Percentiles rank a stretch among this genome's conserved stretches.
phyloP scores from a whole-genome alignment of 1,140 invertebrate genomes.

The Microplitis mediator region DNA sequence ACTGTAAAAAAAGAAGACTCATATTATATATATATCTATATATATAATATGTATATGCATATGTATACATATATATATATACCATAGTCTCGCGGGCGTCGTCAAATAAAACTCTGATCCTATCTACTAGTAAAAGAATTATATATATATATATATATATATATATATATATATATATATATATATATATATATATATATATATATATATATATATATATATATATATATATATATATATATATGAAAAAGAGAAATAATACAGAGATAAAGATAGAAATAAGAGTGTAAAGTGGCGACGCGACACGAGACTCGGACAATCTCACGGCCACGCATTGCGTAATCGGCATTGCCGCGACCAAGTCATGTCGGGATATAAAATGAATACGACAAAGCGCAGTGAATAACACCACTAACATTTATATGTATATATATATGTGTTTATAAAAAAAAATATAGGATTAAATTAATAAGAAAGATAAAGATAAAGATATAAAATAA shows the following conservation, averaged over 20 bases:
- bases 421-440: not conserved
- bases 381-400: constrained; percentile 46
- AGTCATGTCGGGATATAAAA: constrained; percentile 47
- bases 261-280: too few relatives aligned
- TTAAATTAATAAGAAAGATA: too few relatives aligned
- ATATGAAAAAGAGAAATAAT: constrained; percentile 4
- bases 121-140: not conserved
- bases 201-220: not conserved
- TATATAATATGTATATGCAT: too few relatives aligned
- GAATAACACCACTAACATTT: constrained; percentile 28
- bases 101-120: not conserved
- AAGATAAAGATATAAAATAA: too few relatives aligned
- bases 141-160: not conserved
- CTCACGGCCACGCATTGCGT: constrained; percentile 61
- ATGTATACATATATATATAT: too few relatives aligned
- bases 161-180: constrained; percentile 6
- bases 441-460: too few relatives aligned
- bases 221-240: constrained; percentile 2
- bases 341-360: constrained; percentile 50
- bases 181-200: not conserved
- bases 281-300: constrained; percentile 4
- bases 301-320: constrained; percentile 43
- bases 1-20: too few relatives aligned
- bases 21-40: too few relatives aligned
- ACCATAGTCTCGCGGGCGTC: too few relatives aligned